Percentiles rank a stretch among this genome's conserved stretches.
These are phyloP conservation scores for Circaetus cinerascens DNA, from an alignment of 2,113 vertebrate species.

Conservation along the genomic window DNA sequence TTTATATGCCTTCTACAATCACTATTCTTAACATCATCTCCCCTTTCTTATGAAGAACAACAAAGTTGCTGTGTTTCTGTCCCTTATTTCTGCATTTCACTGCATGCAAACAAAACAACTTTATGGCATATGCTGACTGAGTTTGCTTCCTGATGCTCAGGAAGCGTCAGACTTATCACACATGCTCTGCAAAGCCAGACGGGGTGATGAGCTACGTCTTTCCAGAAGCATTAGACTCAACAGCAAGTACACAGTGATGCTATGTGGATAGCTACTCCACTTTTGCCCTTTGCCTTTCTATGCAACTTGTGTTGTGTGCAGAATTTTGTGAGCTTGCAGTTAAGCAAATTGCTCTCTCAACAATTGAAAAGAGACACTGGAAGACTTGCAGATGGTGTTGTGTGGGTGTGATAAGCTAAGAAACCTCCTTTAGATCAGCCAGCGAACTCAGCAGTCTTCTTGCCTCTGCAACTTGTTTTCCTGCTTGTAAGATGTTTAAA, in stretches of 20 bases:
- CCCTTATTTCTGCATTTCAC: neutral
- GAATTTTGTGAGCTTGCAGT: neutral
- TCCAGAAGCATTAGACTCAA: neutral
- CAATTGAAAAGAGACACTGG: neutral
- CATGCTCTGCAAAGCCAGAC: neutral
- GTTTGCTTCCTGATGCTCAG: neutral
- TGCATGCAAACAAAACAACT: neutral
- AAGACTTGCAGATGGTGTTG: neutral
- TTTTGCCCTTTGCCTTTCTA: neutral
- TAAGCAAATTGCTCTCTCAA: neutral
- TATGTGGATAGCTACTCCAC: neutral
- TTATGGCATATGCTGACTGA: neutral
- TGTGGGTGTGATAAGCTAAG: neutral
- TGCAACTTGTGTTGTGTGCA: neutral
- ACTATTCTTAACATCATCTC: neutral
- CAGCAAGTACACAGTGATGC: neutral
- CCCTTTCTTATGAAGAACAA: neutral
- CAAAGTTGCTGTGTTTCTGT: neutral
- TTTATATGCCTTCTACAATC: neutral
- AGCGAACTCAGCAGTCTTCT: neutral
- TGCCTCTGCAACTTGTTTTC: neutral
- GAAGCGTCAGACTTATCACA: neutral
- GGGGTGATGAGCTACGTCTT: neutral
- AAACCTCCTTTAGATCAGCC: neutral
- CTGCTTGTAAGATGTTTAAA: neutral